Percentiles rank a stretch among this genome's conserved stretches.
These are phyloP conservation scores for Sitta carolinensis DNA, from an alignment of 2,797 vertebrate species.

Conservation along the genomic window DNA sequence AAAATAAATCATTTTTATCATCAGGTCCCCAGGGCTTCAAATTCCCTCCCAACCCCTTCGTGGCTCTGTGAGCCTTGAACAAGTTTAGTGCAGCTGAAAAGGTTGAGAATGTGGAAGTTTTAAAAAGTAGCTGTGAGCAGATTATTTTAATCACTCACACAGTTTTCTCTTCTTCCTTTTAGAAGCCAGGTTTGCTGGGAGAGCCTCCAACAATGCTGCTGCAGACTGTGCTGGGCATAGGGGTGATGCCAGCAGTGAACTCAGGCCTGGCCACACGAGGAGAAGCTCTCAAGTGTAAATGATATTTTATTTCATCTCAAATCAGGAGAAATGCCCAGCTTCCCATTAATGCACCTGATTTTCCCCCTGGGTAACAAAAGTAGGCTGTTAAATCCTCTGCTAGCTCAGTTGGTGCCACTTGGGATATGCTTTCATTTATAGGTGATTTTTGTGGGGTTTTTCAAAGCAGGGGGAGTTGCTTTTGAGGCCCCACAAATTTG, in stretches of 20 bases:
- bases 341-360: neutral
- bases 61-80: neutral
- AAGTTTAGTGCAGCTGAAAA: neutral
- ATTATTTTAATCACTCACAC: neutral
- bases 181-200: conserved; percentile 91
- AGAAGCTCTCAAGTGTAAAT: conserved; percentile 90
- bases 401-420: neutral
- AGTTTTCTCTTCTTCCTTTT: conserved; percentile 32
- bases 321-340: neutral
- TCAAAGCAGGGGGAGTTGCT: neutral
- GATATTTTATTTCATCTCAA: neutral
- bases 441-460: neutral
- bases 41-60: neutral
- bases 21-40: accelerated
- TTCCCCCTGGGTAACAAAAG: neutral
- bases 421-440: neutral
- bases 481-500: neutral
- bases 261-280: conserved; percentile 85
- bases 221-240: conserved; percentile 86
- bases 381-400: neutral
- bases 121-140: neutral
- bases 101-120: neutral
- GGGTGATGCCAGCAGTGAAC: conserved; percentile 76
- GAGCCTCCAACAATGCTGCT: conserved; percentile 89
- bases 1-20: neutral